These are phyloP conservation scores for Pollenia amentaria DNA, from an alignment of 2,888 invertebrate genomes.

Conservation along the genomic window DNA sequence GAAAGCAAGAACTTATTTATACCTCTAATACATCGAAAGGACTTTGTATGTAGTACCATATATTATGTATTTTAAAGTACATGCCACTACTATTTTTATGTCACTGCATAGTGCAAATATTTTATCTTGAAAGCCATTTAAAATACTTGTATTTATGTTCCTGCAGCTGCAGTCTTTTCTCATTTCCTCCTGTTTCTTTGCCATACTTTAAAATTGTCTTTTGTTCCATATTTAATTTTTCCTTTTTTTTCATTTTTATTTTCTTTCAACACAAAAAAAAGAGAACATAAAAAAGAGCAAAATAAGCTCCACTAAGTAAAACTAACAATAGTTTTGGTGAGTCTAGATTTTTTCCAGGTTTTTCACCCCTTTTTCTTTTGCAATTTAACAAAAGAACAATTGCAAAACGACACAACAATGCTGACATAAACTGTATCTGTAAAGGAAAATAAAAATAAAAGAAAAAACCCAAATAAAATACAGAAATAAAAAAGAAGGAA, in stretches of 20 bases:
- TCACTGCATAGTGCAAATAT: constrained; percentile 62
- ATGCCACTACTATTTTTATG: constrained; percentile 26
- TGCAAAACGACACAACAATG: constrained; percentile 45
- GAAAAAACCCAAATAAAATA: constrained; percentile 2
- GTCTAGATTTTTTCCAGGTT: constrained; percentile 9
- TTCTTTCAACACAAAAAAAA: not conserved
- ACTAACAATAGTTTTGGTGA: constrained; percentile 66
- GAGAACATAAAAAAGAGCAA: not conserved
- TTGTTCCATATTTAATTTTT: constrained; percentile 44
- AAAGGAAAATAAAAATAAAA: constrained; percentile 45
- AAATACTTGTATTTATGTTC: constrained; percentile 65
- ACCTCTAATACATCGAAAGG: not conserved
- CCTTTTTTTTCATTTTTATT: not conserved
- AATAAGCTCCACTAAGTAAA: constrained; percentile 65
- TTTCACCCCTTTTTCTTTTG: constrained; percentile 7
- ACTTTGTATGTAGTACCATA: not conserved
- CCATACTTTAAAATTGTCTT: constrained; percentile 47
- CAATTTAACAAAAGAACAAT: constrained; percentile 36
- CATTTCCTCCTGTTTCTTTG: constrained; percentile 35
- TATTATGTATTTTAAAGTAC: not conserved
- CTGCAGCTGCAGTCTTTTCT: constrained; percentile 21
- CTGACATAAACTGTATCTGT: constrained; percentile 56
- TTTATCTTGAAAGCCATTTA: constrained; percentile 72
- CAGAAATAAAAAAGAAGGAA: not conserved
- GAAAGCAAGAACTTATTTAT: too few species aligned